Evolutionary conservation across 2,888 invertebrate genomes (phyloP).

Genomic region (Petrolisthes cinctipes): DNA sequence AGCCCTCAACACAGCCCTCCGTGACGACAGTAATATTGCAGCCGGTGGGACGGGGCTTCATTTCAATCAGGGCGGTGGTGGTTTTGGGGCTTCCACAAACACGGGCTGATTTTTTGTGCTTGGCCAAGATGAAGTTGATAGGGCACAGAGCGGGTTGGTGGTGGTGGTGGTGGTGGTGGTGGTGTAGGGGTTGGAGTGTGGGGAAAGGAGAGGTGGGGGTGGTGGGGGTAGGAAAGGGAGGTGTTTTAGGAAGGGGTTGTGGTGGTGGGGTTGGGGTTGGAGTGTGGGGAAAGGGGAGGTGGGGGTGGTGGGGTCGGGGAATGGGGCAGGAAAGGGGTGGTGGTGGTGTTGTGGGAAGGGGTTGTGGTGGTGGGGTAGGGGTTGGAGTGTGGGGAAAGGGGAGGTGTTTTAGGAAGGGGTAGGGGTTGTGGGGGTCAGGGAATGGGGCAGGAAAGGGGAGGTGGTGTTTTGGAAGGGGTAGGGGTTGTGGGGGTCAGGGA

Average conservation of each 20-base stretch:
- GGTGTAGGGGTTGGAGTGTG: background rate
- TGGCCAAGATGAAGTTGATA: slow-evolving; percentile 35
- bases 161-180: too few relatives aligned
- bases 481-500: background rate
- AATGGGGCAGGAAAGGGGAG: background rate
- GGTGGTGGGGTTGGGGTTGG: too few relatives aligned
- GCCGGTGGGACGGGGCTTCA: background rate
- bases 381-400: background rate
- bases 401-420: background rate
- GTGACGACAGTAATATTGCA: slow-evolving; percentile 23
- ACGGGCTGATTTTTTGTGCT: slow-evolving; percentile 11
- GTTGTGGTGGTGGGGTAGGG: background rate
- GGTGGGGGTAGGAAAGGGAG: background rate
- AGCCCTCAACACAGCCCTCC: background rate
- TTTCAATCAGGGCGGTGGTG: slow-evolving; percentile 12
- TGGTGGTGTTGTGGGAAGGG: background rate
- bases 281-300: background rate
- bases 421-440: background rate
- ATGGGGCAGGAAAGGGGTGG: background rate
- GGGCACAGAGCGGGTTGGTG: background rate
- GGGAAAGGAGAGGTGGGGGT: background rate
- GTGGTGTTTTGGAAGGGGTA: background rate
- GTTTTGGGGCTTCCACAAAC: slow-evolving; percentile 21
- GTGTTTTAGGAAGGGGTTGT: too few relatives aligned
- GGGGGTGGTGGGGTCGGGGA: background rate